Base-by-base conservation (phyloP, 2,113 vertebrate genomes). In the Mastomys coucha region DNA sequence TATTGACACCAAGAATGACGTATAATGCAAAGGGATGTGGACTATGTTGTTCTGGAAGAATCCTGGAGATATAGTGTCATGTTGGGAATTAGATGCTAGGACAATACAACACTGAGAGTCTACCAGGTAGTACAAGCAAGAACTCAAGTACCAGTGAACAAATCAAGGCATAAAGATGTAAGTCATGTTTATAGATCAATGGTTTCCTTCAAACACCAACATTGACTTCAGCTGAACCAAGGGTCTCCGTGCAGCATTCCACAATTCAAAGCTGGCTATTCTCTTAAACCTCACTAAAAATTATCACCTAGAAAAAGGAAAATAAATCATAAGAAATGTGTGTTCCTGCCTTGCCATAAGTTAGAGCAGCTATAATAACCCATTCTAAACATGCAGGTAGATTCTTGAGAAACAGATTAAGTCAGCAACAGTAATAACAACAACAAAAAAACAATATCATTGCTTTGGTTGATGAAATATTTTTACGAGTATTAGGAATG, bases 401-500 rank as follows among this genome's bases (percentile, higher is more conserved):
- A 88, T 53, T 70, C 31, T 97, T 93, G 96, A 96, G 45, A 70
- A 93, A 97, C 96, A 96, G 95, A 97, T 96, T 98, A 94, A 93
- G 96, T 96, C 95, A 98, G 97, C 92, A 81, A 10, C 45, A 39
- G 24, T 11, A 98, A 98, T 90, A 63, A 9, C 60, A 63, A 63
- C 20, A 65, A 28, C 63, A 65, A 67, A 16, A 96, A 97, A 97
- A 97, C 95, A 97, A 5, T 51, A 94, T 97, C 91, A 89, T 93
- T 97, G 97, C 96, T 92, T 96, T 95, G 96, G 95, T 96, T 96
- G 96, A 95, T 95, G 91, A 96, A 96, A 97, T 97, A 98, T 95
- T 97, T 94, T 96, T 98, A 90, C 90, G 88, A 96, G 98, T 97
- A 81, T 94, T 97, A 97, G 95, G 96, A 95, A 97, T 97, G 96